Evolutionary conservation across 1,140 invertebrate species (phyloP).

Genomic region (Melitaea cinxia): DNA sequence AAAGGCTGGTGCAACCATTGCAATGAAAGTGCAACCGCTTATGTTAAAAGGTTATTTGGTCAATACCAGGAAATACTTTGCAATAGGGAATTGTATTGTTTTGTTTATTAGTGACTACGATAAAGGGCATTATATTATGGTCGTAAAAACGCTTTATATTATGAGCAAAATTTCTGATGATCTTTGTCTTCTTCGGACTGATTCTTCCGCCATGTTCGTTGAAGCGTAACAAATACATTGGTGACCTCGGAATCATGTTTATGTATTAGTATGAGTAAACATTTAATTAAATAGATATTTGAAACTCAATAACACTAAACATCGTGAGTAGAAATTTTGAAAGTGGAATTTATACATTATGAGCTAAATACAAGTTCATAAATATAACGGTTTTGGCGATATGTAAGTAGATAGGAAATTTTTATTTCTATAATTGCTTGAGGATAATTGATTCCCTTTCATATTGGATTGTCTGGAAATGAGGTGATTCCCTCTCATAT

Average conservation of each 20-base stretch:
- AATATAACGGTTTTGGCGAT: no score
- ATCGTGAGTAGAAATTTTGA: no score
- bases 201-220: background rate
- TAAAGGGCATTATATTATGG: background rate
- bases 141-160: background rate
- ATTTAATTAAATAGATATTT: no score
- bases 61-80: conserved; percentile 15
- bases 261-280: no score
- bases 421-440: no score
- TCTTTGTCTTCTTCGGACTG: background rate
- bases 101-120: background rate
- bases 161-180: background rate
- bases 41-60: conserved; percentile 34
- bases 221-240: background rate
- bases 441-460: no score
- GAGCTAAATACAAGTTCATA: background rate
- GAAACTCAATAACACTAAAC: no score
- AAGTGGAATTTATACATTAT: background rate
- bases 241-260: background rate
- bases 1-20: conserved; percentile 26
- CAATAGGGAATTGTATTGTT: conserved; percentile 1
- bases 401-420: no score
- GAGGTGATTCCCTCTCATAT: no score
- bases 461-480: no score
- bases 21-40: conserved; percentile 28